Conservation (phyloP, 2,113 vertebrate genomes). For the Alectura lathami region DNA sequence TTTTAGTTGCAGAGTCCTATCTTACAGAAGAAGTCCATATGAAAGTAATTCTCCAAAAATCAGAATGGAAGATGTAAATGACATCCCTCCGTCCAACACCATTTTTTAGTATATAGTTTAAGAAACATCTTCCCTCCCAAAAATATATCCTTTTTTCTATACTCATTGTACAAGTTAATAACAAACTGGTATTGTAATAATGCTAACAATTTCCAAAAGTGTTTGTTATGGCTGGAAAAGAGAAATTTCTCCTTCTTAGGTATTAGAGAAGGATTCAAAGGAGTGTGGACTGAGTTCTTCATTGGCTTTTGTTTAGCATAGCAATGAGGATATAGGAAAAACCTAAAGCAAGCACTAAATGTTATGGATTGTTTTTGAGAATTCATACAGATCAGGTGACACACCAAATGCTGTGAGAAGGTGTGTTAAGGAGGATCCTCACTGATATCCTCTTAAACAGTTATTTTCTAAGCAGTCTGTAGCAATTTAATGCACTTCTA, state of each 20-base stretch:
- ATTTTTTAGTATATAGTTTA: neutral
- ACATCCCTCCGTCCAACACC: neutral
- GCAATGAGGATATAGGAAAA: neutral
- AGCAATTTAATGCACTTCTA: neutral
- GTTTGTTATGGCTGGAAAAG: neutral
- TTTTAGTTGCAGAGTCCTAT: neutral
- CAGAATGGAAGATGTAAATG: neutral
- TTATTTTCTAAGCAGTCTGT: neutral
- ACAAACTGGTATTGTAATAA: neutral
- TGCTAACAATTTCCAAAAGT: neutral
- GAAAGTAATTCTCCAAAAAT: neutral
- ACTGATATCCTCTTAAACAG: neutral
- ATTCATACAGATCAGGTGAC: neutral
- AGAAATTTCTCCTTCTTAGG: neutral
- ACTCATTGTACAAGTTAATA: neutral
- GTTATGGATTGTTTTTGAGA: neutral
- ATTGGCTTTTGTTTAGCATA: neutral
- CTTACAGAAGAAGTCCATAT: neutral
- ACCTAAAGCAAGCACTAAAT: neutral
- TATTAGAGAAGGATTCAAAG: neutral
- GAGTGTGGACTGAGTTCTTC: neutral
- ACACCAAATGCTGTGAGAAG: neutral
- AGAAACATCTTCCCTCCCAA: neutral
- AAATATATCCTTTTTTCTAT: neutral
- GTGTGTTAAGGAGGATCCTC: neutral